These are phyloP conservation scores for Diadromus collaris DNA, from an alignment of 2,888 invertebrate genomes.

Conservation along the genomic window DNA sequence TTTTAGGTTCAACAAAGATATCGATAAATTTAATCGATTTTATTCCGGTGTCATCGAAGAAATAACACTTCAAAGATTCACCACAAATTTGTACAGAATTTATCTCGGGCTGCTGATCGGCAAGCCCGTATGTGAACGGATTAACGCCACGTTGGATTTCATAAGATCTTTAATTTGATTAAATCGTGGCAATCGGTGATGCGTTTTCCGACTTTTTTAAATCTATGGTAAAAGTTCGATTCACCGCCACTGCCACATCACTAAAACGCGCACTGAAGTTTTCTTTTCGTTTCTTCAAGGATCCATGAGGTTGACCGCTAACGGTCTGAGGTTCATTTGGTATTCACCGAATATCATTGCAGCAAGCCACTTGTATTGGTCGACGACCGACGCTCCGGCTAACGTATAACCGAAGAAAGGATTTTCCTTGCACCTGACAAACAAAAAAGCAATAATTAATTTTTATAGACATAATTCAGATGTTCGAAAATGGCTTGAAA, in stretches of 20 bases:
- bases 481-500: background rate
- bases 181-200: conserved; percentile 40
- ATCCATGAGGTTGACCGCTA: conserved; percentile 76
- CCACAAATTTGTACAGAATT: background rate
- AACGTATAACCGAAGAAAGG: conserved; percentile 92
- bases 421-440: conserved; percentile 85
- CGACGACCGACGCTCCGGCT: conserved; percentile 88
- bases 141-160: background rate
- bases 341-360: conserved; percentile 89
- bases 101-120: background rate
- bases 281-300: conserved; percentile 63
- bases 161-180: background rate
- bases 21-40: background rate
- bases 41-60: background rate
- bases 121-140: background rate
- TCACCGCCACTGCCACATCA: conserved; percentile 31
- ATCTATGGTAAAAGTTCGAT: conserved; percentile 39
- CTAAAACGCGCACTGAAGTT: conserved; percentile 6
- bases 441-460: background rate
- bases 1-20: background rate
- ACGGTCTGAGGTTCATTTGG: conserved; percentile 76
- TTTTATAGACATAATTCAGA: background rate
- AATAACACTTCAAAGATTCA: background rate
- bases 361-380: conserved; percentile 90
- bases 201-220: conserved; percentile 14